Base-by-base conservation (phyloP, 1,140 invertebrate species). In the Nylanderia fulva region DNA sequence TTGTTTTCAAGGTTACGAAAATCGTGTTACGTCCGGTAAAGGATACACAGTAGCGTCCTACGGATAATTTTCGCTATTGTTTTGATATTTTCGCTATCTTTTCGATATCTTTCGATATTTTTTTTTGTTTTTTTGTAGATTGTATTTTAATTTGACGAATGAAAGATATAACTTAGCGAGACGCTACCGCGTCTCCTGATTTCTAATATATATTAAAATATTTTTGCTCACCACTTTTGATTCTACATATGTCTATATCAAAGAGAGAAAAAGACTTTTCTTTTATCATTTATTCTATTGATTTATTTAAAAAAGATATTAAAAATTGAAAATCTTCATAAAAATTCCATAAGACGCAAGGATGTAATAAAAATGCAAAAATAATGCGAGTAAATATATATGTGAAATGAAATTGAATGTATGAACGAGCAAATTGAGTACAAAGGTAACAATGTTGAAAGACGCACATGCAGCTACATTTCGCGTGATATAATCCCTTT, bases 351-450 rank as follows among this genome's bases (percentile, higher is more conserved):
- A 5, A 42, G 15, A 39, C n/a, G n/a, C 13, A 42, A n/a, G 18
- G 27, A 29, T 24, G 15, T 42, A 61, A 74, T 74, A 56, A 56
- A 36, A 36, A 29, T 58, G 2, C 8, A 13, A 21, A 21, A 36
- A 3, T 52, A 48, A 71, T 13, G 36, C 45, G 36, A 0, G 7
- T 45, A 45, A 13, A 45, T 45, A 45, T 18, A 15, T 45, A 18
- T 48, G 45, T 63, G 27, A 76, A 63, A 42, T 15, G 39, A 63
- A 76, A n/a, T 42, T 24, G 27, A 61, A 33, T 63, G 29, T 63
- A 33, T 63, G 24, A 39, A 27, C 21, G 56, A 45, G 74, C 39
- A 45, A 29, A 13, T 2, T 42, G 36, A 63, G 27, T 29, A 27
- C 33, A n/a, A 11, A 75, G 15, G 58, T 15, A 21, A 27, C 39